phyloP scores from a whole-genome alignment of 2,888 invertebrate species.

The Margaritifera margaritifera region DNA sequence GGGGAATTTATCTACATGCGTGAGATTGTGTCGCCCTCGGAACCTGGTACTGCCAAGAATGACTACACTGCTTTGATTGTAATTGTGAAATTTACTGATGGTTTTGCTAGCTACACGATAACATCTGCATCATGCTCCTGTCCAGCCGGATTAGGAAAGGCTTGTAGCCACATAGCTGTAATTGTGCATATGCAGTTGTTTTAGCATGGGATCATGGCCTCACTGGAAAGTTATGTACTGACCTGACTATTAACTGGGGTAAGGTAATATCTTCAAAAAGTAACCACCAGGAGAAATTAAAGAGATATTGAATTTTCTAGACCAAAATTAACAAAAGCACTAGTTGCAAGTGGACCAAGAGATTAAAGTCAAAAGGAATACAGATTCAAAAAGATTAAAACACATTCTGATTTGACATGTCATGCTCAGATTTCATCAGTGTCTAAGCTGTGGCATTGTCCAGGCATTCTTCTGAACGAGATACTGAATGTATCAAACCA shows the following conservation, averaged over 20 bases:
- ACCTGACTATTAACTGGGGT: constrained; percentile 8
- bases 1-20: not conserved
- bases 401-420: too few species aligned
- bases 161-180: constrained; percentile 15
- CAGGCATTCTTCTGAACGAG: too few species aligned
- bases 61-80: constrained; percentile 16
- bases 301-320: too few species aligned
- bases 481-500: too few species aligned
- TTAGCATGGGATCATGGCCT: constrained; percentile 14
- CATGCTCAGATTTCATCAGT: too few species aligned
- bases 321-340: too few species aligned
- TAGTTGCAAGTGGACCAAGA: too few species aligned
- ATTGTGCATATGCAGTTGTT: constrained; percentile 9
- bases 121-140: constrained; percentile 9
- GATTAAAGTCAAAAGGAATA: too few species aligned
- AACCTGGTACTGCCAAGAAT: constrained; percentile 16
- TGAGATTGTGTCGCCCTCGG: constrained; percentile 11
- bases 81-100: not conserved
- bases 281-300: too few species aligned
- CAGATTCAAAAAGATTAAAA: too few species aligned
- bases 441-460: too few species aligned
- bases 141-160: constrained; percentile 7
- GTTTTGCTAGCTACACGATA: not conserved
- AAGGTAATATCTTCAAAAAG: not conserved
- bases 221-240: constrained; percentile 16